Percentiles rank a stretch among this genome's conserved stretches.
phyloP scores from a whole-genome alignment of 1,140 invertebrate genomes.

The Bicyclus anynana region DNA sequence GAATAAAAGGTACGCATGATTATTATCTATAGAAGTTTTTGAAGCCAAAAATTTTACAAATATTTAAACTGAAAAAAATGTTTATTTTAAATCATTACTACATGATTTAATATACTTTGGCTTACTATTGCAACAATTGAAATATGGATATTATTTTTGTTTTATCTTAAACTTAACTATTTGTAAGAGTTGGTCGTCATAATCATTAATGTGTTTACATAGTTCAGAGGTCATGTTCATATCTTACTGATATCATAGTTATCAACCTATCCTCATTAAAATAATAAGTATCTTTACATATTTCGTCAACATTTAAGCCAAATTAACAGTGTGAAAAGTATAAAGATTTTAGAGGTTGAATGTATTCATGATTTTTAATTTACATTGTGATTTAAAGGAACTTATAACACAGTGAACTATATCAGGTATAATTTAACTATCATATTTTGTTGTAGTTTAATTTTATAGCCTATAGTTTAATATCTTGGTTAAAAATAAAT shows the following conservation, averaged over 20 bases:
- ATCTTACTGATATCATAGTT: slow-evolving; percentile 25
- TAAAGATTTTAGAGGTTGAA: background rate
- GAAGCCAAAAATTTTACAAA: no score
- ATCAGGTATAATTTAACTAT: background rate
- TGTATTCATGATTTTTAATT: background rate
- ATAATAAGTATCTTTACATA: background rate
- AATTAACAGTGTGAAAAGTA: no score
- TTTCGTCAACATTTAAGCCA: background rate
- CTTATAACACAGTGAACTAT: background rate
- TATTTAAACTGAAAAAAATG: no score
- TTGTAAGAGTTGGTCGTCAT: slow-evolving; percentile 7
- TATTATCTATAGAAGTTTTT: no score
- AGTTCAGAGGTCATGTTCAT: slow-evolving; percentile 42
- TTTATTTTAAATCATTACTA: no score
- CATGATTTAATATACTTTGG: no score
- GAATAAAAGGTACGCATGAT: no score
- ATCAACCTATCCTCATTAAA: slow-evolving; percentile 21
- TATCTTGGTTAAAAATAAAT: no score
- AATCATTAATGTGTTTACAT: slow-evolving; percentile 27
- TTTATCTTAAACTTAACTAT: background rate
- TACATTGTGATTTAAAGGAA: slow-evolving; percentile 1
- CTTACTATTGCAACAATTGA: no score
- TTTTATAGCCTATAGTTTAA: no score
- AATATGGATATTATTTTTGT: no score
- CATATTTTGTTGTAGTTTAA: no score